Conservation (phyloP, 2,888 invertebrate species). For the Caenorhabditis becei region DNA sequence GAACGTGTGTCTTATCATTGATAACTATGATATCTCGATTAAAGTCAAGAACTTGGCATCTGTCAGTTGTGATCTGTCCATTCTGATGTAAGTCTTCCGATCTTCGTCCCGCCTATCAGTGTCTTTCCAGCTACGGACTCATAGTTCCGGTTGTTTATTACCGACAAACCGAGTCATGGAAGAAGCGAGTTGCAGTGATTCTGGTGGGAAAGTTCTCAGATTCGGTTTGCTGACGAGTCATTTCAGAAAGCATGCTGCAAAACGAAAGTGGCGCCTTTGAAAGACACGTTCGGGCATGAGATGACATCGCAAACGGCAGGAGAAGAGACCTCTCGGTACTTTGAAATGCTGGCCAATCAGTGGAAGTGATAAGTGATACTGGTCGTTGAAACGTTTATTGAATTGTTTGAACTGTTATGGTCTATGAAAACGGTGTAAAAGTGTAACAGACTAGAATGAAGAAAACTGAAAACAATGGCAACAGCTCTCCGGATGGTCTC, state of each 20-base stretch:
- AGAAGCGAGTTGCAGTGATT: conserved; percentile 31
- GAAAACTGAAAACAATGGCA: too few relatives aligned
- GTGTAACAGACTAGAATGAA: too few relatives aligned
- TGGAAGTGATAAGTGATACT: conserved; percentile 39
- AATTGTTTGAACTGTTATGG: not conserved
- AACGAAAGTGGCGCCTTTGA: conserved; percentile 20
- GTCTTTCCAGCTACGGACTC: conserved; percentile 31
- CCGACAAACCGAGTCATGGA: conserved; percentile 41
- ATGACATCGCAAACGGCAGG: conserved; percentile 29
- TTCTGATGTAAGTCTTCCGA: conserved; percentile 17
- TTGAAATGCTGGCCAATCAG: conserved; percentile 46
- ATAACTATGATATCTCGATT: conserved; percentile 47
- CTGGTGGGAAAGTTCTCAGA: conserved; percentile 22
- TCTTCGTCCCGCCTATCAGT: not conserved
- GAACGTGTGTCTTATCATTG: conserved; percentile 47
- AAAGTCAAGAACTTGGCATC: conserved; percentile 28
- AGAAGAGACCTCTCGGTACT: conserved; percentile 41
- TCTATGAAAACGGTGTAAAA: not conserved
- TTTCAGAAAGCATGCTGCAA: conserved; percentile 40
- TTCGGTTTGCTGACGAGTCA: not conserved
- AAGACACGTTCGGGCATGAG: conserved; percentile 40
- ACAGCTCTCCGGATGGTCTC: too few relatives aligned
- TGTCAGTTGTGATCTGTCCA: conserved; percentile 45
- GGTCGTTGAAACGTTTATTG: not conserved
- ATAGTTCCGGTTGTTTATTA: conserved; percentile 46